Evolutionary conservation across 2,888 invertebrate species (phyloP), one percentile per base, ranked within the genome.

Genomic region (Yponomeuta evonymella): DNA sequence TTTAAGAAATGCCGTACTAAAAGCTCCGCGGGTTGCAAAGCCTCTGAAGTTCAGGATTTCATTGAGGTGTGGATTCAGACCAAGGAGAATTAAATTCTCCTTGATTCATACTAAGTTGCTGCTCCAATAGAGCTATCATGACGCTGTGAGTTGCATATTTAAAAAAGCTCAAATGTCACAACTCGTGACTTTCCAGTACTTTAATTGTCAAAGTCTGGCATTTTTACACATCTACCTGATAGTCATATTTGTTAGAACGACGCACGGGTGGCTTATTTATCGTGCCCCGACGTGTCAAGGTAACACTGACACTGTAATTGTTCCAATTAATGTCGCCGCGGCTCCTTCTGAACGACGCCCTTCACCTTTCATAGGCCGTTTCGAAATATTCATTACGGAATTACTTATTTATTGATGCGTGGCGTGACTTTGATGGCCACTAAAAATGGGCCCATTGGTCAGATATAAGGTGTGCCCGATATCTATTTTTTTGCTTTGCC

Each of bases 291-390:
- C 73, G 75, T 77, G 74, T 83, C 83, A 85, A 85, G 84, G 85
- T 81, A 81, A 82, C 80, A 80, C 74, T 79, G 81, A 80, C 81
- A 81, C 81, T 77, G 79, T 84, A 85, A 87, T 86, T 85, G 83
- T 75, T 75, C 80, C 82, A 84, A 85, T 86, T 80, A 83, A 81
- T 80, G 79, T 80, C 80, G 77, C 36, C 58, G 48, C 36, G 15
- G 77, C 76, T 76, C 79, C 78, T 79, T 43, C 43, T 43, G 9
- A 43, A 43, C 80, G 78, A 77, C 75, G 75, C 81, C 82, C 79
- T 81, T 81, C 81, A 80, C 81, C 82, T 43, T n/a, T 29, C 29
- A 64, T 23, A 64, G 64, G 23, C 23, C 29, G 9, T 30, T 30
- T 64, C 64, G 51, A 58, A 58, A 58, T 58, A 58, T 15, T 58